A percentile compares a stretch with the other conserved stretches of the same genome.
These are phyloP conservation scores for Tarsius wallacei DNA, from an alignment of 2,797 vertebrate species.

Conservation along the genomic window DNA sequence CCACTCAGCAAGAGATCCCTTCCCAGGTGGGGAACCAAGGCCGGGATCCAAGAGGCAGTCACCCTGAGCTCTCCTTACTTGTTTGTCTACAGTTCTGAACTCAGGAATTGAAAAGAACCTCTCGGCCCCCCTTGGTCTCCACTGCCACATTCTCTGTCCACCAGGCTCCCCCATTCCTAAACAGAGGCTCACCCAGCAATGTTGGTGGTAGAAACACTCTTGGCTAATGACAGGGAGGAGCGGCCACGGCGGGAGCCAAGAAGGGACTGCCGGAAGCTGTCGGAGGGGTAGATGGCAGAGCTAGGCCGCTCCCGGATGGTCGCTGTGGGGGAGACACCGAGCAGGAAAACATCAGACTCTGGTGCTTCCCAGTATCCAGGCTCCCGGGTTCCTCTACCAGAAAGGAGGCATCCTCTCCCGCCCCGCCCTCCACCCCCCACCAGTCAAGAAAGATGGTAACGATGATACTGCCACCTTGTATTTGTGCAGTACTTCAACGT, in stretches of 20 bases:
- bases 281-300: conserved; percentile 96
- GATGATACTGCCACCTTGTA: not conserved
- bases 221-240: conserved; percentile 94
- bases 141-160: not conserved
- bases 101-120: not conserved
- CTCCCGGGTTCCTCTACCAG: not conserved
- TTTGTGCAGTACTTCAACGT: not conserved
- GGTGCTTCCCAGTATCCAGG: not conserved
- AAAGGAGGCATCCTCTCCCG: not conserved
- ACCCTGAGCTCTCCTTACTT: not conserved
- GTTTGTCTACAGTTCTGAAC: conserved; percentile 18
- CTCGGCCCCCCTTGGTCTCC: not conserved
- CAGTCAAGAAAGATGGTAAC: not conserved
- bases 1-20: fast-evolving
- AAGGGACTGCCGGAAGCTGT: conserved; percentile 95
- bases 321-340: conserved; percentile 83
- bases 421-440: not conserved
- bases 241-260: conserved; percentile 94
- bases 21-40: fast-evolving
- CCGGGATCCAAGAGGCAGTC: not conserved
- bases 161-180: not conserved
- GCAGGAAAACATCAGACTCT: not conserved
- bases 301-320: conserved; percentile 94
- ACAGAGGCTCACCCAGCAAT: conserved; percentile 94
- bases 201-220: conserved; percentile 97